These are phyloP conservation scores for Cirrhinus mrigala DNA, from an alignment of 2,797 vertebrate species.

Conservation along the genomic window DNA sequence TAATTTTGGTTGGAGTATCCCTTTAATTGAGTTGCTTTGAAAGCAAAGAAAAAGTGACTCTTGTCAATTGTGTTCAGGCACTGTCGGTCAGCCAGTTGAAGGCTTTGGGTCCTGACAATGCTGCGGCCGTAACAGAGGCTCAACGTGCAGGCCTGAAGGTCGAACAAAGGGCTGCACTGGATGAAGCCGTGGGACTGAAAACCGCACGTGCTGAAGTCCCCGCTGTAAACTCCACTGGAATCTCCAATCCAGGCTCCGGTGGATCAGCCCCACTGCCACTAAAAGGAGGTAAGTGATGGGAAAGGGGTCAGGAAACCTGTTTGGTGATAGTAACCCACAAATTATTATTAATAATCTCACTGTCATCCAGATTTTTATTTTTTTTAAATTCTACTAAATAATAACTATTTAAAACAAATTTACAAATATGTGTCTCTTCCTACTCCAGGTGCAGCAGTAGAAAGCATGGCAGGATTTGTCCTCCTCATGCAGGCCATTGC, in stretches of 20 bases:
- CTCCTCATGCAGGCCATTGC: conserved; percentile 68
- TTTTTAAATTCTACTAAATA: background rate
- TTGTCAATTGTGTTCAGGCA: conserved; percentile 58
- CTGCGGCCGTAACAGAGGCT: conserved; percentile 67
- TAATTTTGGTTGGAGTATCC: no score
- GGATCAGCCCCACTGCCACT: conserved; percentile 4
- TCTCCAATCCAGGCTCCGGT: background rate
- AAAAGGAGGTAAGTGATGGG: conserved; percentile 45
- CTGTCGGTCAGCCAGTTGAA: conserved; percentile 70
- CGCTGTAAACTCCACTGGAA: background rate
- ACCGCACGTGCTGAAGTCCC: background rate
- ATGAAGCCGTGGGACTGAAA: conserved; percentile 43
- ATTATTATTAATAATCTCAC: background rate
- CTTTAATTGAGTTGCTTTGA: background rate
- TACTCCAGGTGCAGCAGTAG: conserved; percentile 67
- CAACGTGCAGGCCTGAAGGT: conserved; percentile 62
- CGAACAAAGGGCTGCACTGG: conserved; percentile 62
- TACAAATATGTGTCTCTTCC: conserved; percentile 3
- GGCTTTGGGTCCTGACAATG: conserved; percentile 75
- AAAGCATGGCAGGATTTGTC: conserved; percentile 63
- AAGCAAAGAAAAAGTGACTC: background rate
- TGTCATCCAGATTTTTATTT: background rate
- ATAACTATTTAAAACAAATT: background rate
- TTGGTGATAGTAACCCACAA: background rate
- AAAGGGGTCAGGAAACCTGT: background rate